Conservation (phyloP, 2,797 vertebrate genomes). For the Rousettus madagascariensis region DNA sequence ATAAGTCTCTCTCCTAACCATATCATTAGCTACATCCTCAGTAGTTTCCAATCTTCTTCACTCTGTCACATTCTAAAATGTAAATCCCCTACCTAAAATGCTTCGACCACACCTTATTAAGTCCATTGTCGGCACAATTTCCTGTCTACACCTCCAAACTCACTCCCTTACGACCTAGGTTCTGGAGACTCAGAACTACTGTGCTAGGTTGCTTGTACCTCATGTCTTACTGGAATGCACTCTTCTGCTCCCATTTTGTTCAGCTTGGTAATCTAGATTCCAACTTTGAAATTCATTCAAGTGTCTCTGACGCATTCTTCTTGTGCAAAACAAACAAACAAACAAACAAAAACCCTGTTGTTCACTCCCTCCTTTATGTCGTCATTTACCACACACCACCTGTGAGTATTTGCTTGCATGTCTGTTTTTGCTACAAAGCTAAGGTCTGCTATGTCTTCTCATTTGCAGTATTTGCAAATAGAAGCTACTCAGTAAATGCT, state of each 20-base stretch:
- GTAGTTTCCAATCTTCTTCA: neutral
- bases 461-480: neutral
- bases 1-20: neutral
- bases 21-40: neutral
- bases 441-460: neutral
- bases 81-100: neutral
- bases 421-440: conserved; percentile 38
- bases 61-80: neutral
- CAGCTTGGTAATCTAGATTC: neutral
- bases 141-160: neutral
- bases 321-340: neutral
- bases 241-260: neutral
- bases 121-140: neutral
- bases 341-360: too few species aligned
- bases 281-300: neutral
- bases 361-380: neutral
- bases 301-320: neutral
- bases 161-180: neutral
- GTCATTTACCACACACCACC: neutral
- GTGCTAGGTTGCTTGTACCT: neutral
- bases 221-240: neutral
- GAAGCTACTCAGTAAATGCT: neutral
- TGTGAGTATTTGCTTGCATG: neutral
- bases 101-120: neutral
- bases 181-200: neutral